Evolutionary conservation across 2,888 invertebrate genomes (phyloP).

Genomic region (Noctua fimbriata): DNA sequence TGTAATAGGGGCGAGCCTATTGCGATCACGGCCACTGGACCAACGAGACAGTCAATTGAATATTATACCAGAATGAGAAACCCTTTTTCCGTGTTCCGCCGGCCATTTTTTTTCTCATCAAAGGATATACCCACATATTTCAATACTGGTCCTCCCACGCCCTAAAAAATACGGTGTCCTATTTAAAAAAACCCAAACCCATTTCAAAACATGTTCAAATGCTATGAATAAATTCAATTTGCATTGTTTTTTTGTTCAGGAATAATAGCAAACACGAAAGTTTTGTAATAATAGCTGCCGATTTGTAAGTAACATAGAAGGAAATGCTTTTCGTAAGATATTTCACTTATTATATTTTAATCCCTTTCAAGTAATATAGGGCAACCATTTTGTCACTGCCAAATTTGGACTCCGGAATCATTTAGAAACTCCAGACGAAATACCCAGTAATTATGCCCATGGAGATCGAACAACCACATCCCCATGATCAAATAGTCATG

Average conservation of each 20-base stretch:
- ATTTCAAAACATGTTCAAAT: slow-evolving; percentile 19
- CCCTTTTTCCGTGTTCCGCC: background rate
- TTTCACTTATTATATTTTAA: background rate
- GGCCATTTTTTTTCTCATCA: slow-evolving; percentile 4
- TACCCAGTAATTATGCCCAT: background rate
- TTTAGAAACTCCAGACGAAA: background rate
- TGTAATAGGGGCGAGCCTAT: too few species aligned
- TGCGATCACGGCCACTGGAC: too few species aligned
- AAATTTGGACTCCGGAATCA: background rate
- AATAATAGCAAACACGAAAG: accelerated
- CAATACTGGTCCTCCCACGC: slow-evolving; percentile 15
- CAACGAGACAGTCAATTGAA: background rate
- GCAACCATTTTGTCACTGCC: background rate
- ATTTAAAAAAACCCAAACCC: slow-evolving; percentile 20
- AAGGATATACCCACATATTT: background rate
- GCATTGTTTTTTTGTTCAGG: background rate
- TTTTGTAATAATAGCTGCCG: background rate
- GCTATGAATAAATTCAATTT: background rate
- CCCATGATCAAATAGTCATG: background rate
- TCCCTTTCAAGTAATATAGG: background rate
- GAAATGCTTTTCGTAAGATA: background rate
- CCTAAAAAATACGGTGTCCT: slow-evolving; percentile 25
- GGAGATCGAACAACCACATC: background rate
- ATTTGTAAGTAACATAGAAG: background rate
- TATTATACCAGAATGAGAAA: background rate